phyloP scores from a whole-genome alignment of 2,113 vertebrate genomes.

The Dinomys branickii region DNA sequence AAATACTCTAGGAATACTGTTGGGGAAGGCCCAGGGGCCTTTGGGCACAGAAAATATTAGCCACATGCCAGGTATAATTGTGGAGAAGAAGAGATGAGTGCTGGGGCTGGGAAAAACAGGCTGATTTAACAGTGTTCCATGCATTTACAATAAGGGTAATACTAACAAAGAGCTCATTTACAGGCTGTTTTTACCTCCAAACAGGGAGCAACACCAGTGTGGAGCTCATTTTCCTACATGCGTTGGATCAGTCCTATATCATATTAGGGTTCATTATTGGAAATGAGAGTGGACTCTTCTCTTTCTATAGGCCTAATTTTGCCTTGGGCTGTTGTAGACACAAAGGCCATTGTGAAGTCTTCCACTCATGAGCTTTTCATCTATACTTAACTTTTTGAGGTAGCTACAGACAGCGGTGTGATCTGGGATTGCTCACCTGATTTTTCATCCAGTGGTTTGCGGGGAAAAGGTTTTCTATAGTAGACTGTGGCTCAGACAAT shows the following conservation, averaged over 20 bases:
- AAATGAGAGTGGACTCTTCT: background rate
- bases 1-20: background rate
- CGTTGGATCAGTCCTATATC: background rate
- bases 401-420: background rate
- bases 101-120: background rate
- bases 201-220: fast-evolving
- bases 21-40: background rate
- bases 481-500: background rate
- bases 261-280: background rate
- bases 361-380: background rate
- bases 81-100: background rate
- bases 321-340: background rate
- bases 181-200: background rate
- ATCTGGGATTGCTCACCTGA: background rate
- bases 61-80: background rate
- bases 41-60: background rate
- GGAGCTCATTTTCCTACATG: background rate
- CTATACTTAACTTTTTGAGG: background rate
- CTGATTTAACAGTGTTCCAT: background rate
- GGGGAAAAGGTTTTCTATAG: background rate
- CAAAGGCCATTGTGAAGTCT: background rate
- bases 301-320: background rate
- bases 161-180: background rate
- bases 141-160: background rate
- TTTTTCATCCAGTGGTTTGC: constrained; percentile 11